Evolutionary conservation across 1,140 invertebrate genomes (phyloP).

Genomic region (Zophobas morio): DNA sequence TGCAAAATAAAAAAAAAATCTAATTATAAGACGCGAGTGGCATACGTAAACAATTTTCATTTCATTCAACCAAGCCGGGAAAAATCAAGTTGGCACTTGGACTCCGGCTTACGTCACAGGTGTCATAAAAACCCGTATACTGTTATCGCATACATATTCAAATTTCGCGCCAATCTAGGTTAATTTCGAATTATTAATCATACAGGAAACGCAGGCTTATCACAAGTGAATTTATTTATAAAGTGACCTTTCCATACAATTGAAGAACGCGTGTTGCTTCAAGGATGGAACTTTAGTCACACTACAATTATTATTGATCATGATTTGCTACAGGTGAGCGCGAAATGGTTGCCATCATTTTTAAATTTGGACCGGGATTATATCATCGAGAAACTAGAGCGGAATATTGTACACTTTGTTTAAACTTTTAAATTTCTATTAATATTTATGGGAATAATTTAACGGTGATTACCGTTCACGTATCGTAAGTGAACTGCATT

Average conservation of each 20-base stretch:
- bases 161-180: constrained; percentile 13
- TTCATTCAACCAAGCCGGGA: background rate
- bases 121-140: constrained; percentile 1
- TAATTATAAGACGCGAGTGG: background rate
- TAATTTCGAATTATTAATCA: constrained; percentile 29
- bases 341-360: constrained; percentile 10
- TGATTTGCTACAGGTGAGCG: constrained; percentile 4
- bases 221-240: constrained; percentile 43
- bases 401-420: constrained; percentile 1
- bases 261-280: constrained; percentile 36
- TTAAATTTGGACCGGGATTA: constrained; percentile 13
- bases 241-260: constrained; percentile 41
- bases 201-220: constrained; percentile 39
- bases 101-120: background rate
- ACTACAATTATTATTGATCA: constrained; percentile 38
- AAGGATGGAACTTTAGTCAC: constrained; percentile 38
- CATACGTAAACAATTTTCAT: constrained; percentile 17
- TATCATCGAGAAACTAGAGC: constrained; percentile 3
- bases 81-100: constrained; percentile 1
- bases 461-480: constrained; percentile 31
- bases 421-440: constrained; percentile 19
- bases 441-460: constrained; percentile 36
- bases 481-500: background rate
- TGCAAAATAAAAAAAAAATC: constrained; percentile 5
- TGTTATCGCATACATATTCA: constrained; percentile 8